Conservation (phyloP, 2,888 invertebrate genomes). For the Limulus polyphemus region DNA sequence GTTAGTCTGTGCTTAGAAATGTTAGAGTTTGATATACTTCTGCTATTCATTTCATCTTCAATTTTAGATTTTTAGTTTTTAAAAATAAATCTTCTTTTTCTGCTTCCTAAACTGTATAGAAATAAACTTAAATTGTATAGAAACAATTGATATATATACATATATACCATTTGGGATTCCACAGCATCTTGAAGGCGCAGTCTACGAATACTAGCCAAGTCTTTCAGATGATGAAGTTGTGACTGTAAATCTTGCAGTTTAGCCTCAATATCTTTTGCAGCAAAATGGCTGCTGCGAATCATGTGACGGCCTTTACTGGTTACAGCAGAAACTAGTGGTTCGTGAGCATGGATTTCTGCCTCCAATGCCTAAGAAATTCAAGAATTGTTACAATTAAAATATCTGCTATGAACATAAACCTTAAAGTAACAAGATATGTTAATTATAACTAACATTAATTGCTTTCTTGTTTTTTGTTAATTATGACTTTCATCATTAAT, state of each 20-base stretch:
- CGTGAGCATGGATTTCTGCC: slow-evolving; percentile 72
- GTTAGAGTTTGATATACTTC: no score
- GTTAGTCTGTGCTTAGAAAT: no score
- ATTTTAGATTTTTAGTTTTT: no score
- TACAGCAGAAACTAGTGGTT: slow-evolving; percentile 64
- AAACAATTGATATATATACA: not conserved
- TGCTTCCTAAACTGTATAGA: not conserved
- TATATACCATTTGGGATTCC: slow-evolving; percentile 62
- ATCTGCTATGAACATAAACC: no score
- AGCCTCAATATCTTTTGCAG: slow-evolving; percentile 56
- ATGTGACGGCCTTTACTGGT: slow-evolving; percentile 61
- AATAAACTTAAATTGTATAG: not conserved
- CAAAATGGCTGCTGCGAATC: slow-evolving; percentile 73
- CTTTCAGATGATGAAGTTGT: slow-evolving; percentile 56
- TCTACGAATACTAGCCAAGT: slow-evolving; percentile 56
- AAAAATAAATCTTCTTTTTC: no score
- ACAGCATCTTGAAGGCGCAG: slow-evolving; percentile 63
- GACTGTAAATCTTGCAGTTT: slow-evolving; percentile 53
- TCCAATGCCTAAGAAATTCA: slow-evolving; percentile 51
- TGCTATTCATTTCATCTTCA: no score
- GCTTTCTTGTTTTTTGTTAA: no score
- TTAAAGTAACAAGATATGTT: no score
- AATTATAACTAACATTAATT: no score
- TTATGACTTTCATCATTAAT: no score
- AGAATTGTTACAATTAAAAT: not conserved